phyloP scores from a whole-genome alignment of 2,113 vertebrate genomes.

The Pachypanchax playfairii region DNA sequence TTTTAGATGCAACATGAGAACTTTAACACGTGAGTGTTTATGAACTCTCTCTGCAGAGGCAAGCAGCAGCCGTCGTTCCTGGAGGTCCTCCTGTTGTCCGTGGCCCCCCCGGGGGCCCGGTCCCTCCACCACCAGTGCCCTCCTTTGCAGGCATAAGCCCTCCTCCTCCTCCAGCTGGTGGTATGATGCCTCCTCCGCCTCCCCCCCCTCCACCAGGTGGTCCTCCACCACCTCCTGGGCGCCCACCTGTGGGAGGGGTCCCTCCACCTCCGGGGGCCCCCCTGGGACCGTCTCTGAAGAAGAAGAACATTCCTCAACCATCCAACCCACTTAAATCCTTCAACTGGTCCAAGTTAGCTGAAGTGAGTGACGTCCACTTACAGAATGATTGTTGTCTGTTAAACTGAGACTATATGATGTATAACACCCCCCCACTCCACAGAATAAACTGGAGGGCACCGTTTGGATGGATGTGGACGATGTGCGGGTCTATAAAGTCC shows the following conservation, averaged over 20 bases:
- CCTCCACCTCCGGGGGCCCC: conserved; percentile 89
- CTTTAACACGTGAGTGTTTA: not conserved
- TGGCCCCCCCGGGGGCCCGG: conserved; percentile 86
- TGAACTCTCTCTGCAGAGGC: conserved; percentile 80
- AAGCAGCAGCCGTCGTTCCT: conserved; percentile 81
- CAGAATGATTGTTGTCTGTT: not conserved
- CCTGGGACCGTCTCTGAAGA: conserved; percentile 84
- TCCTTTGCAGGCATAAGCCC: conserved; percentile 65
- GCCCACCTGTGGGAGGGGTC: conserved; percentile 81
- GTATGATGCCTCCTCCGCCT: conserved; percentile 76
- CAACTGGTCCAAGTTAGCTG: conserved; percentile 96
- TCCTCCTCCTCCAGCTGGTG: conserved; percentile 80
- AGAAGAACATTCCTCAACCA: conserved; percentile 94
- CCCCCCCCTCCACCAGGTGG: conserved; percentile 87
- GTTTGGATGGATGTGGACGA: conserved; percentile 95
- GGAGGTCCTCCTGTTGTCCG: conserved; percentile 80
- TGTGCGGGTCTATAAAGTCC: conserved; percentile 89
- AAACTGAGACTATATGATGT: not conserved
- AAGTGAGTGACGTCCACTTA: conserved; percentile 80
- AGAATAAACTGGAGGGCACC: conserved; percentile 95
- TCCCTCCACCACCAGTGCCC: conserved; percentile 66
- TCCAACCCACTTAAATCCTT: conserved; percentile 95
- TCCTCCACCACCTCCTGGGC: conserved; percentile 87
- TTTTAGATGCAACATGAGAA: conserved; percentile 6
- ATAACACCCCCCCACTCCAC: conserved; percentile 21